A percentile compares a stretch with the other conserved stretches of the same genome.
phyloP scores from a whole-genome alignment of 1,140 invertebrate species.

The Pogonognathellus flavescens region DNA sequence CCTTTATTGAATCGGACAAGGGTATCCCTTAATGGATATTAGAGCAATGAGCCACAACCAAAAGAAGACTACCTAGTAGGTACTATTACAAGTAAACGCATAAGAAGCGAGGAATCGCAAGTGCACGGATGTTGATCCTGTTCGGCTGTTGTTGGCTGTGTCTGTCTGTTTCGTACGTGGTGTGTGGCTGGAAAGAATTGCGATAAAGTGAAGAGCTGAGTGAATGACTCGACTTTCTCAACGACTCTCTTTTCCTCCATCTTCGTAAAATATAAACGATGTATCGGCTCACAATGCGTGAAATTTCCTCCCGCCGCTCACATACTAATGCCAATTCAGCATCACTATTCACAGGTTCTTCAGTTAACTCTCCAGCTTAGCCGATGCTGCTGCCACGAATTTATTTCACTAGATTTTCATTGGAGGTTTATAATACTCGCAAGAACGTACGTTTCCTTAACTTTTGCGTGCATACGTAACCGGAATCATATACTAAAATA shows the following conservation, averaged over 20 bases:
- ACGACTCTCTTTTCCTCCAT: constrained; percentile 14
- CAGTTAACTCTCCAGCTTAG: neutral
- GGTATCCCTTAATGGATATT: constrained; percentile 62
- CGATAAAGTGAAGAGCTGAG: constrained; percentile 40
- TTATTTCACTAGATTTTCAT: neutral
- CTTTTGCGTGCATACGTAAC: too few relatives aligned
- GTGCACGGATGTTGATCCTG: constrained; percentile 4
- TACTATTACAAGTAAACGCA: neutral
- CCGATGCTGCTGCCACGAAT: neutral
- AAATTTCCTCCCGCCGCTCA: constrained; percentile 55
- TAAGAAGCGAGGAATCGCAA: neutral
- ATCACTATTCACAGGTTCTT: constrained; percentile 35
- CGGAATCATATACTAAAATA: too few relatives aligned
- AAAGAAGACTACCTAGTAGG: neutral
- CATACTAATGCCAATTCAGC: constrained; percentile 60
- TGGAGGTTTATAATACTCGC: too few relatives aligned
- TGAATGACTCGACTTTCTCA: constrained; percentile 10
- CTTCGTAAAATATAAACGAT: constrained; percentile 61
- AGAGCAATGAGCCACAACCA: constrained; percentile 63
- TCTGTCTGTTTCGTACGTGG: neutral
- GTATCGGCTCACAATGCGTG: constrained; percentile 58
- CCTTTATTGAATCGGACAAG: constrained; percentile 58
- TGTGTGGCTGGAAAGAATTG: neutral
- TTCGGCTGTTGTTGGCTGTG: neutral
- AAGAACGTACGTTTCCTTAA: neutral